Percentiles rank a stretch among this genome's conserved stretches.
Conservation (phyloP, 2,113 vertebrate genomes). For the Triplophysa dalaica region DNA sequence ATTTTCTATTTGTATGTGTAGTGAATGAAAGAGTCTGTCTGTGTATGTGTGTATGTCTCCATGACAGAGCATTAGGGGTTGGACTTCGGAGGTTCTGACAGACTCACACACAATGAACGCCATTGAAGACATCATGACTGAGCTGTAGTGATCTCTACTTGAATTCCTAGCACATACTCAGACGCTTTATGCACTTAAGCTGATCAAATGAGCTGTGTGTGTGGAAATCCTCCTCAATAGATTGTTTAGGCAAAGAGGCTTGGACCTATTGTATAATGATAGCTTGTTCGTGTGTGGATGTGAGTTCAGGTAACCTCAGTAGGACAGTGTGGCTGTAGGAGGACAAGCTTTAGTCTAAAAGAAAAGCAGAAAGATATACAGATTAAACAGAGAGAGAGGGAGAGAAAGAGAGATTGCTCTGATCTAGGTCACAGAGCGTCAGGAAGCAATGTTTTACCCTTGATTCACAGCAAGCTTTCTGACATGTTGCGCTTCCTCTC, state of each 20-base stretch:
- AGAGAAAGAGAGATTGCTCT: constrained; percentile 67
- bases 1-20: constrained; percentile 28
- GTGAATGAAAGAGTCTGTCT: constrained; percentile 25
- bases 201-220: constrained; percentile 52
- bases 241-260: constrained; percentile 27
- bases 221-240: constrained; percentile 36
- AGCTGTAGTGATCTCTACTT: constrained; percentile 58
- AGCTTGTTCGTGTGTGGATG: constrained; percentile 15
- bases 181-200: constrained; percentile 55
- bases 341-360: constrained; percentile 30
- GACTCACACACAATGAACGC: constrained; percentile 65
- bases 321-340: constrained; percentile 27
- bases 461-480: constrained; percentile 63
- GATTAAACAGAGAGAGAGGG: neutral
- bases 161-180: constrained; percentile 65
- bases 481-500: constrained; percentile 44
- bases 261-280: constrained; percentile 1
- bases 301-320: constrained; percentile 32
- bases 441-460: constrained; percentile 71
- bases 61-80: constrained; percentile 3
- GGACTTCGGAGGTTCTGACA: constrained; percentile 6
- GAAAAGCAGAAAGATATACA: constrained; percentile 2
- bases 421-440: constrained; percentile 79
- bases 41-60: constrained; percentile 30
- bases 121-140: constrained; percentile 67